These are phyloP conservation scores for Monodelphis domestica DNA, from an alignment of 2,797 vertebrate genomes.

Conservation along the genomic window DNA sequence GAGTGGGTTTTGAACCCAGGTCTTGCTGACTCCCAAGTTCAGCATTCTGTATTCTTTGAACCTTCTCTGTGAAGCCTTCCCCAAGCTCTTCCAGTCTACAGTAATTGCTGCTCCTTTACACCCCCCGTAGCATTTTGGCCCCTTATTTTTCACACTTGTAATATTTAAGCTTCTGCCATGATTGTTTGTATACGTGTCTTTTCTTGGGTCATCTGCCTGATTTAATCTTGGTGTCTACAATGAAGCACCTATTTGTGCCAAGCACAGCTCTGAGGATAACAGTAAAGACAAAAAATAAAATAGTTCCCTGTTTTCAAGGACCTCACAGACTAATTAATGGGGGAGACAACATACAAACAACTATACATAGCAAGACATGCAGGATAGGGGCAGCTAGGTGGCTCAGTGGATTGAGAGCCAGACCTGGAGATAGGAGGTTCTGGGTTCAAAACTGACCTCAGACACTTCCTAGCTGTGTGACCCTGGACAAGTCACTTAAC, in stretches of 20 bases:
- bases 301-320: background rate
- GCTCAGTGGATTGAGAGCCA: too few species aligned
- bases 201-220: background rate
- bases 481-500: too few species aligned
- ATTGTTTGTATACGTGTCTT: background rate
- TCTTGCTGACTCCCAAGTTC: background rate
- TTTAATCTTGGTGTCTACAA: background rate
- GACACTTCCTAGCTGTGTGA: too few species aligned
- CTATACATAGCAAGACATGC: background rate
- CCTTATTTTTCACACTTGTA: background rate
- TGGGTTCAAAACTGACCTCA: too few species aligned
- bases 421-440: too few species aligned
- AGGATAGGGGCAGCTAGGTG: too few species aligned
- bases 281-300: background rate
- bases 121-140: background rate
- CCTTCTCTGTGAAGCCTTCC: background rate
- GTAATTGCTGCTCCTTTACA: background rate
- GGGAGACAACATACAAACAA: background rate
- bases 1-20: background rate
- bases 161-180: background rate
- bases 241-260: background rate
- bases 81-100: background rate
- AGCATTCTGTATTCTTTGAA: background rate
- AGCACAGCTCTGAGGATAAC: background rate
- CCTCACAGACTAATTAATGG: background rate